phyloP scores from a whole-genome alignment of 2,888 invertebrate species.

The Chaetogeoica ovagalla region DNA sequence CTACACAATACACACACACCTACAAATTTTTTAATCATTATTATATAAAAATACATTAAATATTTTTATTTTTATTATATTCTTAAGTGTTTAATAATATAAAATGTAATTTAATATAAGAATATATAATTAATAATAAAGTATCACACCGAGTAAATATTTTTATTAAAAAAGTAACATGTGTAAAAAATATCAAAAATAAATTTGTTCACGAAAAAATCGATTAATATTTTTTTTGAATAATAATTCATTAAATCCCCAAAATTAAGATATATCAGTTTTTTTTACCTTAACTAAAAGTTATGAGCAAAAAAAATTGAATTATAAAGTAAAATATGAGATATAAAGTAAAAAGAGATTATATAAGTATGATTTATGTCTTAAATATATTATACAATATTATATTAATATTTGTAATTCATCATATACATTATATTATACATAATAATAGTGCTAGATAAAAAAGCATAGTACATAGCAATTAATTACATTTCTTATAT shows the following conservation, averaged over 20 bases:
- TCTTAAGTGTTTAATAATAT: conserved; percentile 1
- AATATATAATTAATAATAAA: conserved; percentile 2
- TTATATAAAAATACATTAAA: conserved; percentile 33
- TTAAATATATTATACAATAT: neutral
- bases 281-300: neutral
- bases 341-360: neutral
- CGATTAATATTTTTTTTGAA: neutral
- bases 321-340: neutral
- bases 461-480: neutral
- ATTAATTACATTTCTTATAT: neutral
- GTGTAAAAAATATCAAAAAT: neutral
- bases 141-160: neutral
- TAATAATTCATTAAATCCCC: neutral
- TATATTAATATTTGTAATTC: neutral
- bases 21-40: neutral
- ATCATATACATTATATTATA: neutral
- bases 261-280: neutral
- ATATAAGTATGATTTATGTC: neutral
- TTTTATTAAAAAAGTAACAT: conserved; percentile 4
- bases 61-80: neutral
- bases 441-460: conserved; percentile 1
- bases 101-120: conserved; percentile 6
- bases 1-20: conserved; percentile 11
- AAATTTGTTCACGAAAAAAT: conserved; percentile 1
- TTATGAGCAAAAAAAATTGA: conserved; percentile 23